These are phyloP conservation scores for Cosmia trapezina DNA, from an alignment of 2,888 invertebrate genomes.

Conservation along the genomic window DNA sequence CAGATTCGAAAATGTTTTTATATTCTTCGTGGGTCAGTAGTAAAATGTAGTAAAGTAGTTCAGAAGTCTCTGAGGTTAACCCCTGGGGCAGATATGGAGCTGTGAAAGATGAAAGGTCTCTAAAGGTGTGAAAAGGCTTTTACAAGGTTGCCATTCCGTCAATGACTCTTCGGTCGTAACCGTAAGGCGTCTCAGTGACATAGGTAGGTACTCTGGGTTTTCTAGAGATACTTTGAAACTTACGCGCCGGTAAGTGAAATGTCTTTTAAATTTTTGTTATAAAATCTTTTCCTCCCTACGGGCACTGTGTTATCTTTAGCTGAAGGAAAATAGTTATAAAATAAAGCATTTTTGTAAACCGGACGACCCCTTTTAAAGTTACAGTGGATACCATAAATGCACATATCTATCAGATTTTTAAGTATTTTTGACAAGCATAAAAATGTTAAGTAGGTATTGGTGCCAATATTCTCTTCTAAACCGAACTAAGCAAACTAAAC, in stretches of 20 bases:
- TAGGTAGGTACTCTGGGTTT: conserved; percentile 5
- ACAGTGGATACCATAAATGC: not conserved
- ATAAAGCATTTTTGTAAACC: conserved; percentile 7
- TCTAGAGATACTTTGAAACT: conserved; percentile 31
- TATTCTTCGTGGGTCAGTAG: conserved; percentile 34
- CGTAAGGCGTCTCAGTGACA: conserved; percentile 30
- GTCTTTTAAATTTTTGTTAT: conserved; percentile 26
- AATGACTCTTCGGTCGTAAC: conserved; percentile 35
- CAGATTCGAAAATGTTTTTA: conserved; percentile 50
- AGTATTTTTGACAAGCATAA: not conserved
- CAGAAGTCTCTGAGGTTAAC: conserved; percentile 44
- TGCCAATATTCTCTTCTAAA: too few relatives aligned
- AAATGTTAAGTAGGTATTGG: too few relatives aligned
- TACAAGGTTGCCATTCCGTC: conserved; percentile 60
- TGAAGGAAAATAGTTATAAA: conserved; percentile 1
- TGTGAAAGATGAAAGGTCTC: conserved; percentile 57
- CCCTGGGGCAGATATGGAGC: conserved; percentile 50
- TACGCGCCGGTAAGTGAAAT: conserved; percentile 8
- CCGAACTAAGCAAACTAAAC: too few relatives aligned
- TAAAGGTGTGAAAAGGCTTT: conserved; percentile 63
- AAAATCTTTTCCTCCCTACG: not conserved
- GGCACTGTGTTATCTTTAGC: conserved; percentile 1
- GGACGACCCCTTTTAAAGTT: not conserved
- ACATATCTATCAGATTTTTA: not conserved
- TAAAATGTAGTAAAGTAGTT: conserved; percentile 51